Evolutionary conservation across 2,797 vertebrate genomes (phyloP).

Genomic region (Serranus cabrilla): DNA sequence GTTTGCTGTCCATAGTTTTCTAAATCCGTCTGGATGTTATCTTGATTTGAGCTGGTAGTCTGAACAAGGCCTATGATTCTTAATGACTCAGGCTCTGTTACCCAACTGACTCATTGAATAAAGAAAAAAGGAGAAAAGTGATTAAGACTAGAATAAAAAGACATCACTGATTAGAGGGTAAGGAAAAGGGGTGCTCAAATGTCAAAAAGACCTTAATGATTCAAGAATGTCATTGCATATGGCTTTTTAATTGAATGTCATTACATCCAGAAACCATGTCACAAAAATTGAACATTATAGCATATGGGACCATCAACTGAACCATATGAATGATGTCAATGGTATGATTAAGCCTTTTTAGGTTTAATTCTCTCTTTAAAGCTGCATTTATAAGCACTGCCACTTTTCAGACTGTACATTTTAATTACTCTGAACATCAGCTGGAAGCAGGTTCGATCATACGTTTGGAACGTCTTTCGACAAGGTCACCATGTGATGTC

Average conservation of each 20-base stretch:
- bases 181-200: constrained; percentile 40
- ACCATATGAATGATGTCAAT: constrained; percentile 56
- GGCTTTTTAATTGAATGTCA: constrained; percentile 79
- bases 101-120: constrained; percentile 16
- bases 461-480: constrained; percentile 39
- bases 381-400: constrained; percentile 17
- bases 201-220: constrained; percentile 72
- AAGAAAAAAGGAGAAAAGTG: not conserved
- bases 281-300: constrained; percentile 64
- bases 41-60: too few relatives aligned
- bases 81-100: constrained; percentile 9
- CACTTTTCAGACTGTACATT: constrained; percentile 33
- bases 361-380: constrained; percentile 49
- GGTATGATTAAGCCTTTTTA: constrained; percentile 53
- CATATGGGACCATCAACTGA: constrained; percentile 70
- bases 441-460: constrained; percentile 46
- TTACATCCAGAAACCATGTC: constrained; percentile 71
- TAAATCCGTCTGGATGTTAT: too few relatives aligned
- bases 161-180: constrained; percentile 21
- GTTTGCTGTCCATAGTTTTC: too few relatives aligned
- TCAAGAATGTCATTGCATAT: constrained; percentile 63
- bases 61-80: too few relatives aligned
- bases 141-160: constrained; percentile 43
- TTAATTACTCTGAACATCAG: constrained; percentile 62
- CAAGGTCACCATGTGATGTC: constrained; percentile 52